Conservation (phyloP, 2,113 vertebrate species). For the Cricetomys ansorgei region DNA sequence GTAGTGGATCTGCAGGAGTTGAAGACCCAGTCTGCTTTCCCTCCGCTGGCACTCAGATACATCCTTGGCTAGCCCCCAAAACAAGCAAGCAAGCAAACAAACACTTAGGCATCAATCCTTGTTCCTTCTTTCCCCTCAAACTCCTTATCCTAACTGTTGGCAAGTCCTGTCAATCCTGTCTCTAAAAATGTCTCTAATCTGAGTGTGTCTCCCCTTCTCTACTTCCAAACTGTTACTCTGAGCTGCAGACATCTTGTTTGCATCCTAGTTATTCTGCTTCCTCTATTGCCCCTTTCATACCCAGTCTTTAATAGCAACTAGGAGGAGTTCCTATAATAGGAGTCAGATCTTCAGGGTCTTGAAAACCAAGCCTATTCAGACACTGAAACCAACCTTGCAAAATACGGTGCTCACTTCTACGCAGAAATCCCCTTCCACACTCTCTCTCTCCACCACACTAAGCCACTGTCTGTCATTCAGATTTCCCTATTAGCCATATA, state of each 20-base stretch:
- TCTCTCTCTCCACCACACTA: neutral
- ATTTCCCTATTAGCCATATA: fast-evolving
- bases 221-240: neutral
- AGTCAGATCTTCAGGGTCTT: neutral
- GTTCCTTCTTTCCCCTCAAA: neutral
- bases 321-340: neutral
- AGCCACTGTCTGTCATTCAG: neutral
- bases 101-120: fast-evolving
- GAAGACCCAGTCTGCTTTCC: neutral
- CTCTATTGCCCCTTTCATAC: neutral
- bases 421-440: neutral
- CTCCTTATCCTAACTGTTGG: neutral
- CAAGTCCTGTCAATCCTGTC: neutral
- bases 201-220: neutral
- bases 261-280: neutral
- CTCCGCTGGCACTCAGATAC: neutral
- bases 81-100: no score
- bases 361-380: neutral
- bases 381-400: no score
- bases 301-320: neutral
- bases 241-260: neutral
- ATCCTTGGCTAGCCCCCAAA: neutral
- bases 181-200: neutral
- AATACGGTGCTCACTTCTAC: fast-evolving
- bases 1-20: fast-evolving